Conservation (phyloP, 2,888 invertebrate genomes). For the Phengaris alcon region DNA sequence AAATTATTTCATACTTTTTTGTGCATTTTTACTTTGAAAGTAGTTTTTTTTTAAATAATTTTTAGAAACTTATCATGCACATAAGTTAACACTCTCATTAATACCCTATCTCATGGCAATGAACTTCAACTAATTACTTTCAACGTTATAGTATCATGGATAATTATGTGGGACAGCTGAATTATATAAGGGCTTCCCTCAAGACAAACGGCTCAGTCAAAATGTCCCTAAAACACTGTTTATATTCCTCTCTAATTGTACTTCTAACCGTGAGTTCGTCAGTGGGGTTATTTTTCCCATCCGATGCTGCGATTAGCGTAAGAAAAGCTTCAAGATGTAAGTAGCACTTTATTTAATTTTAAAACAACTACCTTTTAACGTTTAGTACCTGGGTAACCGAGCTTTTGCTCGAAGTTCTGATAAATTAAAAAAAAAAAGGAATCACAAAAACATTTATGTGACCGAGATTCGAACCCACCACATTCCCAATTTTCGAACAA, state of each 20-base stretch:
- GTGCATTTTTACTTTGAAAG: too few species aligned
- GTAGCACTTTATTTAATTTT: conserved; percentile 39
- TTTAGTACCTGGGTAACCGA: too few species aligned
- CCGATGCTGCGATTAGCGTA: conserved; percentile 55
- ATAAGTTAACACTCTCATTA: conserved; percentile 15
- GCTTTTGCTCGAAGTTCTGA: too few species aligned
- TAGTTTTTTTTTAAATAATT: too few species aligned
- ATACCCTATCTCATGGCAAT: conserved; percentile 55
- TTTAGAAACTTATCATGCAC: too few species aligned
- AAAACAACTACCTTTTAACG: too few species aligned
- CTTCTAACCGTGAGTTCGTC: conserved; percentile 39
- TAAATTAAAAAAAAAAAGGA: too few species aligned
- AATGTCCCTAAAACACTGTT: conserved; percentile 45
- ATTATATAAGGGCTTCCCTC: conserved; percentile 35
- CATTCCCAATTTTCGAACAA: too few species aligned
- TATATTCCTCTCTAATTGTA: conserved; percentile 34
- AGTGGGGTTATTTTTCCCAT: conserved; percentile 48
- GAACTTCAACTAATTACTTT: conserved; percentile 56
- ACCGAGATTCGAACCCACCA: too few species aligned
- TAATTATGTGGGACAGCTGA: conserved; percentile 35
- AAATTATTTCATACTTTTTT: too few species aligned
- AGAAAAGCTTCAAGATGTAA: conserved; percentile 68
- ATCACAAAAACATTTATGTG: too few species aligned
- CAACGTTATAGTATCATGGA: conserved; percentile 26
- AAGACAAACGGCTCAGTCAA: conserved; percentile 36